Base-by-base conservation (phyloP, 2,113 vertebrate genomes). In the Syngnathoides biaculeatus region DNA sequence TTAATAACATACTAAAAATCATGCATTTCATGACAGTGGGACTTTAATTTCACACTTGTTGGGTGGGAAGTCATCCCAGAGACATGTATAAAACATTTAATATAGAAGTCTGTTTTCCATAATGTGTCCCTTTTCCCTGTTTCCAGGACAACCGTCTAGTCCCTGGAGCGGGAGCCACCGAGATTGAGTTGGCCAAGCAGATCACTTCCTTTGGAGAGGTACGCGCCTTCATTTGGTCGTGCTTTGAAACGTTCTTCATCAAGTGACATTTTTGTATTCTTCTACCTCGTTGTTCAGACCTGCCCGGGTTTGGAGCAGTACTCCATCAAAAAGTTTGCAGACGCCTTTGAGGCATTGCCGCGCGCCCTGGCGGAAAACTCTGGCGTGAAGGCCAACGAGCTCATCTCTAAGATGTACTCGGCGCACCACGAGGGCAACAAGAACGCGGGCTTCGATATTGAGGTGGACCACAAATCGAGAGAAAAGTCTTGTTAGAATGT, bases 241-340 rank as follows among this genome's bases (percentile, higher is more conserved):
- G 5, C 13, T 67, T 56, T 30, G 22, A 11, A 42, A 42, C n/a
- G 10, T 45, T 42, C 38, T 22, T 62, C 39, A 22, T 61, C 38
- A 9, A 17, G 5, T 64, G 0, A 24, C 39, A 10, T 15, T 52
- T 19, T 43, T 12, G 26, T 2, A 12, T 42, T 9, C 17, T 6
- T 11, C 0, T 11, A 12, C 3, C 63, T 76, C 71, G 11, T 79
- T 86, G 77, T 57, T 55, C 22, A 99, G 97, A 94, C 94, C 3
- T 96, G 95, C 64, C 97, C 97, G 19, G 96, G 96, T 42, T 93
- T 99, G 42, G 97, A 98, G 75, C 97, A 99, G 5, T 99, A 99
- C 24, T 91, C 96, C 65, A 99, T 99, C 77, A 98, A 98, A 87
- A 98, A 99, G 86, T 99, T 96, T 74, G 97, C 94, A 1, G 97